A percentile compares a stretch with the other conserved stretches of the same genome.
phyloP scores from a whole-genome alignment of 2,113 vertebrate species.

The Ancistrus triradiatus region DNA sequence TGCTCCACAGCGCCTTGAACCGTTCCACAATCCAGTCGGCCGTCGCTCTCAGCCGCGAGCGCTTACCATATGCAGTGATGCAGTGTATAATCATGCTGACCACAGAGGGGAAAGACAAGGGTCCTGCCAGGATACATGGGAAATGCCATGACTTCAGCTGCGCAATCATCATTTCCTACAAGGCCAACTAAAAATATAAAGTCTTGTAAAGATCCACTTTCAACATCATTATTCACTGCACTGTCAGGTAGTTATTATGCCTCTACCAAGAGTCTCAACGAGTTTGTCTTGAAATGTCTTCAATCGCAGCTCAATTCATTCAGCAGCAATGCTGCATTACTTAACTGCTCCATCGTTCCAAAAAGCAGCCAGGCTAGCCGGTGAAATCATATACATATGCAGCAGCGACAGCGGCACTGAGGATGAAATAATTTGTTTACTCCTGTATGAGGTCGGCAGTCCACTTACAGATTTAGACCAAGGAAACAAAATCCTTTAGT shows the following conservation, averaged over 20 bases:
- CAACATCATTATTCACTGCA: constrained; percentile 14
- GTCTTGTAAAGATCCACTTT: not conserved
- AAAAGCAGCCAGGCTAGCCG: not conserved
- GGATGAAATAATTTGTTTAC: not conserved
- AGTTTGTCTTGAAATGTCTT: constrained; percentile 27
- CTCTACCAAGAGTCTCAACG: not conserved
- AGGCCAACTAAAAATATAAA: constrained; percentile 17
- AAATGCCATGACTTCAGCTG: constrained; percentile 23
- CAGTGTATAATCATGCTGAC: constrained; percentile 22
- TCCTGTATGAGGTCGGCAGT: not conserved
- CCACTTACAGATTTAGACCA: too few species aligned
- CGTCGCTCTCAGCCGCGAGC: not conserved
- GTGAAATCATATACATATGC: too few species aligned
- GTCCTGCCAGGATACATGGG: constrained; percentile 1
- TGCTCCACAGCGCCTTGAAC: not conserved
- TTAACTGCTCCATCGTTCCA: not conserved
- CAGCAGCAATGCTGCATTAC: not conserved
- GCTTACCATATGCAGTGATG: constrained; percentile 1
- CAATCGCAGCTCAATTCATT: constrained; percentile 9
- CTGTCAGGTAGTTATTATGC: constrained; percentile 32
- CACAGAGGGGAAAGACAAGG: constrained; percentile 2
- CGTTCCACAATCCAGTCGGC: not conserved
- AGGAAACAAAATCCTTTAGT: too few species aligned
- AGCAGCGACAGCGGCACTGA: too few species aligned
- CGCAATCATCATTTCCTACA: constrained; percentile 28